These are phyloP conservation scores for Drosophila neotestacea DNA, from an alignment of 2,888 invertebrate genomes.

Conservation along the genomic window DNA sequence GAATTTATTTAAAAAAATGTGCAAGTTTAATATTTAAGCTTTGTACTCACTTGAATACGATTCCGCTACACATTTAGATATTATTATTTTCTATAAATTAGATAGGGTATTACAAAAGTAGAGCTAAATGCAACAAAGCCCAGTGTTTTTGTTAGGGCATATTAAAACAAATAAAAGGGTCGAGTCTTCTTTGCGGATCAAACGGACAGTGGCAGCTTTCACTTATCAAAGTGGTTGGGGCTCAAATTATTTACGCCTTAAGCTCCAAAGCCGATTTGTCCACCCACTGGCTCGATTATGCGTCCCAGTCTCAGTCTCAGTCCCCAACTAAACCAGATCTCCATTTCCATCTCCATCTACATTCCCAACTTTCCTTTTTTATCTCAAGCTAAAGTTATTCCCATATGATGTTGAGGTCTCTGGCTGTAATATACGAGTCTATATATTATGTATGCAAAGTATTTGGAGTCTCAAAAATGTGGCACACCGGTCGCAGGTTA, in stretches of 20 bases:
- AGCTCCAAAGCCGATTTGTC: conserved; percentile 76
- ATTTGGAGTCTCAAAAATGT: conserved; percentile 26
- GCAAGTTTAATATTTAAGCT: too few species aligned
- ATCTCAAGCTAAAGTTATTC: background rate
- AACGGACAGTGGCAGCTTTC: conserved; percentile 63
- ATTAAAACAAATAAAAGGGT: conserved; percentile 44
- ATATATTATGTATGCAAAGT: conserved; percentile 40
- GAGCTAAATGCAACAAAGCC: background rate
- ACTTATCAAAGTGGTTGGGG: conserved; percentile 70
- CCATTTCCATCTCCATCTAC: background rate
- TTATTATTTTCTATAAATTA: background rate
- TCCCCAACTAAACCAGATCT: conserved; percentile 7
- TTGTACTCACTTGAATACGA: too few species aligned
- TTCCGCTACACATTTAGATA: too few species aligned
- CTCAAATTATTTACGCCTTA: conserved; percentile 79
- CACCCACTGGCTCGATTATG: conserved; percentile 30
- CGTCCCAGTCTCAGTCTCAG: background rate
- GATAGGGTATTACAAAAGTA: background rate
- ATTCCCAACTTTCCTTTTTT: background rate
- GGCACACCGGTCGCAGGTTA: conserved; percentile 28
- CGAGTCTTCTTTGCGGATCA: conserved; percentile 54
- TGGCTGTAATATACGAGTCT: background rate
- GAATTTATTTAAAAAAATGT: too few species aligned
- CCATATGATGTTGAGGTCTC: conserved; percentile 23
- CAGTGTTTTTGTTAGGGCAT: conserved; percentile 11